Percentiles rank a stretch among this genome's conserved stretches.
Conservation (phyloP, 2,888 invertebrate genomes). For the Mimachlamys varia region DNA sequence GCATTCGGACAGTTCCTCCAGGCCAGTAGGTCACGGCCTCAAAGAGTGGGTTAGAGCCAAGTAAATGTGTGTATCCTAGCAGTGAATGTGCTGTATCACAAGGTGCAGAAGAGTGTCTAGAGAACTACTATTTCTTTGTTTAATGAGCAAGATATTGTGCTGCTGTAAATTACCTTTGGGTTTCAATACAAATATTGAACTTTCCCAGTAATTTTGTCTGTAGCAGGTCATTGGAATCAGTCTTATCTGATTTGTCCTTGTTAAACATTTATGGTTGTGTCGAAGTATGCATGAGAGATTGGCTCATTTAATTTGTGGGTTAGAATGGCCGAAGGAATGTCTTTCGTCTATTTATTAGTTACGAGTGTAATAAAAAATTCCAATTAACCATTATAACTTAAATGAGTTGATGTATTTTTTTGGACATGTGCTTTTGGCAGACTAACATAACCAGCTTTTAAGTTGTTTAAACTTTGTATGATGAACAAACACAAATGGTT, state of each 20-base stretch:
- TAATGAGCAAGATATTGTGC: not conserved
- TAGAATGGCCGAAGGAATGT: not conserved
- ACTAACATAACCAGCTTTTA: too few relatives aligned
- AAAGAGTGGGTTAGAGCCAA: conserved; percentile 63
- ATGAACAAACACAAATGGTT: not conserved
- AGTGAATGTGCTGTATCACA: not conserved
- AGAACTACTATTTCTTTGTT: not conserved
- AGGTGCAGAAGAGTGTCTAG: not conserved
- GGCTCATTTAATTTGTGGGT: not conserved
- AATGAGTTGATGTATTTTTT: too few relatives aligned
- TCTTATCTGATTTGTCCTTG: not conserved
- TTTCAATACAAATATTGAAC: not conserved
- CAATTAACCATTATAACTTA: too few relatives aligned
- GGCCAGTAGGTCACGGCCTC: conserved; percentile 46
- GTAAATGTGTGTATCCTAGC: conserved; percentile 36
- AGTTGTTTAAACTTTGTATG: too few relatives aligned
- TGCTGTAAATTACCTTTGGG: not conserved
- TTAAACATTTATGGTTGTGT: not conserved
- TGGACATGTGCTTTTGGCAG: too few relatives aligned
- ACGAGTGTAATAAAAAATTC: not conserved
- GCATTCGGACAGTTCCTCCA: conserved; percentile 34
- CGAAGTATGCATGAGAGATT: not conserved
- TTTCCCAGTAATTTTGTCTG: not conserved
- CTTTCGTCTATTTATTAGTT: not conserved
- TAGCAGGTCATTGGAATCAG: not conserved